Base-by-base conservation (phyloP, 2,113 vertebrate genomes). In the Sciurus niger region DNA sequence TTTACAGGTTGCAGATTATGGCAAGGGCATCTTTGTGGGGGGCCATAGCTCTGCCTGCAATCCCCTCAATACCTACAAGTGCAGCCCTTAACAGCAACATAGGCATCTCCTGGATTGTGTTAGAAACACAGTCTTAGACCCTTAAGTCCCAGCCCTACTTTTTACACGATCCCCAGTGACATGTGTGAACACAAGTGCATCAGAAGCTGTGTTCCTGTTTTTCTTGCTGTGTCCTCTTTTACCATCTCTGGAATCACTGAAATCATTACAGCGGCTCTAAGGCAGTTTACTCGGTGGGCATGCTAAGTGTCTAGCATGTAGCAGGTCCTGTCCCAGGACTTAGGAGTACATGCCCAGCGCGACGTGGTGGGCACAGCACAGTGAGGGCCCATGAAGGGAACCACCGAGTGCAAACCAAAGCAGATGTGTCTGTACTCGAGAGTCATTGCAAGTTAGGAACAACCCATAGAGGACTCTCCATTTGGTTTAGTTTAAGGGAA, bases 401-500 rank as follows among this genome's bases (percentile, higher is more conserved):
- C 46, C 5, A 7, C 48, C 13, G 37, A 89, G 65, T 12, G n/a
- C 48, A 77, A 28, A 16, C 3, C 4, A 67, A 14, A 55, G 48
- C 32, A 25, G 7, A n/a, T 0, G 30, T 9, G 65, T 68, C 18
- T 80, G 12, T 73, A 1, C 30, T 25, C 30, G 2, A 4, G 28
- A 63, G 18, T 51, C 20, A 4, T 17, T 13, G 3, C 43, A 10
- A 24, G 40, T 67, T 20, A 43, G 18, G 40, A 79, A 63, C 20
- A 22, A 51, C 43, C 30, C 24, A 3, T 0, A 12, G 40, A 58
- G 13, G 73, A 55, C n/a, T 51, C 0, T 32, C 25, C 28, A 4
- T 32, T 90, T 32, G 28, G 14, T 89, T 96, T 80, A 58, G 30
- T 48, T 90, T 65, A 63, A 78, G 55, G 82, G 37, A 84, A 88